Base-by-base conservation (phyloP, 2,888 invertebrate genomes). In the Lepidochrysops patricia region DNA sequence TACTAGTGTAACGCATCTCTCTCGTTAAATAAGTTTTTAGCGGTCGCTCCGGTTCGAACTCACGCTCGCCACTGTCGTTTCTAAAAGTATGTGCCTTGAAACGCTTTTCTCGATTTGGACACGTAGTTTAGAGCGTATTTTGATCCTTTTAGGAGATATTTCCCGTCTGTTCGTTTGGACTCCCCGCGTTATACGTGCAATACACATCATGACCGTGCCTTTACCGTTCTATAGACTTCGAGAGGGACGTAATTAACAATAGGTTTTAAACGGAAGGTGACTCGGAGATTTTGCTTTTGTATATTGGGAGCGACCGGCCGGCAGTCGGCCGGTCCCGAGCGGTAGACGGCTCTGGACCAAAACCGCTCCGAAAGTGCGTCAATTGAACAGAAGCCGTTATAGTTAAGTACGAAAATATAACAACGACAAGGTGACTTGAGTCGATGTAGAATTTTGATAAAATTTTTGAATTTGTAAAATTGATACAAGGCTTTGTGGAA, bases 71-170 rank as follows among this genome's bases (percentile, higher is more conserved):
- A 80, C 80, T 85, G 81, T 85, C 82, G 71, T 86, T 89, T 88
- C 86, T 88, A 88, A 87, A 88, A 87, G 84, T 87, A 88, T 88
- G 89, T 89, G 89, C 89, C 89, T 89, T 89, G 88, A 79, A 81
- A 86, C 78, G 88, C 88, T 89, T 88, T 87, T 79, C 85, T 86
- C 80, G 81, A 85, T 80, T 84, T 77, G 81, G 81, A 82, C 79
- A 80, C 75, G 81, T 87, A 88, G 86, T 76, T 80, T 85, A 86
- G 84, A 82, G 79, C 83, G 80, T 84, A 79, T 86, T 86, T 88
- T 84, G 84, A 85, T 79, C 82, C 84, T 82, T 86, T 87, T 84
- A 85, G 84, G 78, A 79, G 77, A 80, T 79, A 81, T 80, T 81
- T 84, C 82, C 82, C 83, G 83, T 85, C 82, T 82, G 83, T 85